phyloP scores from a whole-genome alignment of 2,113 vertebrate genomes.

The Planiliza haematocheilus region DNA sequence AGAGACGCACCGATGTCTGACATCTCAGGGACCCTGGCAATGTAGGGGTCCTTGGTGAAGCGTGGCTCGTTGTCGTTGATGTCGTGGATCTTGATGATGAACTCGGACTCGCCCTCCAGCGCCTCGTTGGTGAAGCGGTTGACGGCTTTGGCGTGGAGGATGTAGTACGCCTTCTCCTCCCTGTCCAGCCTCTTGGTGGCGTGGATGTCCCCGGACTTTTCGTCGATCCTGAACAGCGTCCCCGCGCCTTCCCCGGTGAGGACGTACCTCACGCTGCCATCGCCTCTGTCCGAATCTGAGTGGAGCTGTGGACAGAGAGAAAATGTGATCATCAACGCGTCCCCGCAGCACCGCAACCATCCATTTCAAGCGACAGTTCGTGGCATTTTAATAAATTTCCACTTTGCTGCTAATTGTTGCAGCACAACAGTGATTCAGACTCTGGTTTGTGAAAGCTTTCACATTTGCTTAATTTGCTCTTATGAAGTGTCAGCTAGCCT shows the following conservation, averaged over 20 bases:
- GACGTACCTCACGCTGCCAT: constrained; percentile 93
- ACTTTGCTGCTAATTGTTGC: constrained; percentile 54
- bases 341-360: constrained; percentile 10
- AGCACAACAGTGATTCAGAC: constrained; percentile 39
- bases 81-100: constrained; percentile 98
- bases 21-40: constrained; percentile 93
- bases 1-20: constrained; percentile 90
- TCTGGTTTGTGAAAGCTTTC: constrained; percentile 39
- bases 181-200: constrained; percentile 95
- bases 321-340: constrained; percentile 12
- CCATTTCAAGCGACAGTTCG: constrained; percentile 29
- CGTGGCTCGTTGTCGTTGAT: constrained; percentile 97
- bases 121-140: constrained; percentile 91
- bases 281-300: constrained; percentile 93
- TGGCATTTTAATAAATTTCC: constrained; percentile 52
- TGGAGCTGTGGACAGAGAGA: constrained; percentile 87
- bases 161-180: constrained; percentile 93
- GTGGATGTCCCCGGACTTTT: constrained; percentile 97
- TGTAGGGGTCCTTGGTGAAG: constrained; percentile 92
- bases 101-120: constrained; percentile 95
- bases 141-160: constrained; percentile 92
- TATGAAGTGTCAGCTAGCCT: constrained; percentile 21
- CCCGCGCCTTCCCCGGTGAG: constrained; percentile 96
- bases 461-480: constrained; percentile 51
- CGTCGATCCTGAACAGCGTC: constrained; percentile 94